Base-by-base conservation (phyloP, 53 echinoderm and acorn worm species). In the Echinometra lucunter region DNA sequence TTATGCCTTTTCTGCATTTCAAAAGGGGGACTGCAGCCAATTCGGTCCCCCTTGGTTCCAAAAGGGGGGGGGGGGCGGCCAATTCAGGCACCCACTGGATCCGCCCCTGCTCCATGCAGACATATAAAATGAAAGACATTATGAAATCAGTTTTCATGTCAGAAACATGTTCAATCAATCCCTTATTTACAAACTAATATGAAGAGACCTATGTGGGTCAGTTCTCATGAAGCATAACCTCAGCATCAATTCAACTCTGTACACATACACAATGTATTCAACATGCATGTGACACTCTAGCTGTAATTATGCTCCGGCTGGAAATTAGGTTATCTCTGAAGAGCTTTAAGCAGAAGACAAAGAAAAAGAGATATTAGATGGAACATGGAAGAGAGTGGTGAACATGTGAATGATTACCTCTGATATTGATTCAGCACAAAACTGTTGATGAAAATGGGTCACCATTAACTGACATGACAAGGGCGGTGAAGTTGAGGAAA, bases 361-460 rank as follows among this genome's bases (percentile, higher is more conserved):
- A 40, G 40, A 75, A 37, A 75, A 1, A 40, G 0, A 38, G 38
- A 78, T 16, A 6, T 9, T 1, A 38, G 21, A 38, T 12, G 42
- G 15, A 38, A 78, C 6, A 42, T 17, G 42, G 3, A 21, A 75
- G 21, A 38, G 45, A 85, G 85, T 28, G 8, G 12, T 85, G 12
- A 85, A 44, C 49, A 85, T 85, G 27, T 19, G 30, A 85, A 47
- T 85, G 85, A 85, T 49, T 85, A 47, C 27, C 45, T 23, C 45
- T 17, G 11, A 49, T 85, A 47, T 85, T 11, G 85, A 85, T 85
- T 28, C 27, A 47, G 49, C 85, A 85, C 81, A 85, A 45, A 85
- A 85, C 85, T 49, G 85, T 85, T 49, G 85, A 85, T 85, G 85
- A 85, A n/a, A 85, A 85, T 85, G 85, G 85, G 85, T 85, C 85